Evolutionary conservation across 2,113 vertebrate species (phyloP), one percentile per base, ranked within the genome.

Genomic region (Alexandromys fortis): DNA sequence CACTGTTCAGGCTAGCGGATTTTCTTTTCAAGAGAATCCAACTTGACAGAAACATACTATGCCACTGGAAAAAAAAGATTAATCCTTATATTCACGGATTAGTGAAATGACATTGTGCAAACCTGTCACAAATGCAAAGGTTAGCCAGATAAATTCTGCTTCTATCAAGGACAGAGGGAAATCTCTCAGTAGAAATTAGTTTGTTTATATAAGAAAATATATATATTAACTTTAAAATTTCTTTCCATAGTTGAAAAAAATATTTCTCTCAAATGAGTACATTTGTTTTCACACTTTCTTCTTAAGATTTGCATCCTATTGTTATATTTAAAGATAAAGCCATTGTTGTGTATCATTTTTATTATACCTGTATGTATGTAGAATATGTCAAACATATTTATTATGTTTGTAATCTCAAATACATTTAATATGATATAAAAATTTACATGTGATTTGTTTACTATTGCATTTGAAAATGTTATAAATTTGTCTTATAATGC

Each of bases 41-140:
- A 73, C 47, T 87, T 92, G 94, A 97, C 96, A 94, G 94, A 82
- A 96, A 93, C 4, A 76, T 86, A 94, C 85, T 97, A 85, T 94
- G 68, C 5, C 89, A 89, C 52, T 47, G 35, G 49, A 98, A 63
- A 30, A 63, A 30, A 97, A 90, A 52, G 89, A 97, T 95, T 96
- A 97, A 98, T 97, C 88, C 78, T 89, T 96, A 96, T 85, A 61
- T 28, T 94, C 70, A 47, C 52, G 22, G 81, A 96, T 97, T 98
- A 98, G 94, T 38, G 38, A 52, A 96, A 79, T 76, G 86, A 91
- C 52, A 96, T 68, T 89, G 90, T 88, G 47, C 89, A 97, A 97
- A 92, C 68, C 85, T 96, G 85, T 93, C 89, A 86, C 83, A 94
- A 95, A 96, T 45, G 26, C 77, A 67, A 87, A 49, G 81, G 88